Conservation (phyloP, 2,888 invertebrate genomes). For the Phrixothrix hirtus region DNA sequence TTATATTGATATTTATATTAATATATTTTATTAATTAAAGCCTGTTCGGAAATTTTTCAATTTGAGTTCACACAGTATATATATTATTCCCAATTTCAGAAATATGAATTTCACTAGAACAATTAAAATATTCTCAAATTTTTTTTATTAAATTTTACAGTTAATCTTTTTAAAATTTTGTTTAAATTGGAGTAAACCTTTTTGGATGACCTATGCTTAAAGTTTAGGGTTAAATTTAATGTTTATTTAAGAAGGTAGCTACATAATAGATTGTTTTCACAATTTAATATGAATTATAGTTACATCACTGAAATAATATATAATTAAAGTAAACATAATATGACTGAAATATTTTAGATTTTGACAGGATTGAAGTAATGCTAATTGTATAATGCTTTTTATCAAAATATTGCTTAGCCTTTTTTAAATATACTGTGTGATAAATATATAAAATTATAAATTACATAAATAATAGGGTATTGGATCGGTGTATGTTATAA, state of each 20-base stretch:
- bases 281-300: neutral
- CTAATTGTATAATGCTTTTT: slow-evolving; percentile 28
- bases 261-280: neutral
- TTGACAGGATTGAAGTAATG: slow-evolving; percentile 20
- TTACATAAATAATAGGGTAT: neutral
- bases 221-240: neutral
- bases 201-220: neutral
- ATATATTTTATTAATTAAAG: too few relatives aligned
- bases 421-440: slow-evolving; percentile 37
- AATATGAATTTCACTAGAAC: too few relatives aligned
- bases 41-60: too few relatives aligned
- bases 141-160: too few relatives aligned
- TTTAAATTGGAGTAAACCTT: too few relatives aligned
- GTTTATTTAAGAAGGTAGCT: neutral
- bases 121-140: too few relatives aligned
- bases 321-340: neutral
- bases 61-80: too few relatives aligned
- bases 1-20: too few relatives aligned
- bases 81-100: too few relatives aligned
- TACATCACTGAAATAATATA: neutral
- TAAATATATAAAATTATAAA: slow-evolving; percentile 22
- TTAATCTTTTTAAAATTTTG: too few relatives aligned
- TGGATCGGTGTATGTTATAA: neutral
- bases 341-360: slow-evolving; percentile 22
- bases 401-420: slow-evolving; percentile 41